Evolutionary conservation across 2,797 vertebrate species (phyloP).

Genomic region (Sebastolobus altivelis): DNA sequence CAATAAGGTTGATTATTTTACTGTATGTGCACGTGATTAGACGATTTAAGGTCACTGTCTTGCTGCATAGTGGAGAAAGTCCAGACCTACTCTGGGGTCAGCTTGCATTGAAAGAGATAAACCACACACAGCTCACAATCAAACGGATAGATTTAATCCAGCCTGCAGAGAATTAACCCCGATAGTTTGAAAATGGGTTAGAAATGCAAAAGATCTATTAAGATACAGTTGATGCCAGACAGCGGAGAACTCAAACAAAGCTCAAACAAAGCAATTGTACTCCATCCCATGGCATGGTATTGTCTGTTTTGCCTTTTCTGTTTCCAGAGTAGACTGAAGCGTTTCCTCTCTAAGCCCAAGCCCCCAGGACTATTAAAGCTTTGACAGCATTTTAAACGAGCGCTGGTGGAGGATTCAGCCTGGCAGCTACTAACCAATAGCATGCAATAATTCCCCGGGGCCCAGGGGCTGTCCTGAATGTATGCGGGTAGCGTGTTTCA

Average conservation of each 20-base stretch:
- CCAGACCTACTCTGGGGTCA: constrained; percentile 38
- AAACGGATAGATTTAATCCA: constrained; percentile 65
- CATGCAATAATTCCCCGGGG: constrained; percentile 64
- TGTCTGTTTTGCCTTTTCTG: constrained; percentile 52
- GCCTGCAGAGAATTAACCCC: constrained; percentile 63
- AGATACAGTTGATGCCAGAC: constrained; percentile 47
- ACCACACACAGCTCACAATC: constrained; percentile 50
- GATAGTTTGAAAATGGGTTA: constrained; percentile 54
- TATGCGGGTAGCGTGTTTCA: constrained; percentile 52
- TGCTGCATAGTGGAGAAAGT: constrained; percentile 44
- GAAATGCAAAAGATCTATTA: constrained; percentile 39
- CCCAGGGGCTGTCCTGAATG: constrained; percentile 43
- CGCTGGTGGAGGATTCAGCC: constrained; percentile 68
- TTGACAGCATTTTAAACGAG: constrained; percentile 77
- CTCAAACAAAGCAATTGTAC: constrained; percentile 45
- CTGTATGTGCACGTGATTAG: constrained; percentile 14
- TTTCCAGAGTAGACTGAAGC: constrained; percentile 60
- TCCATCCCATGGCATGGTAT: constrained; percentile 28
- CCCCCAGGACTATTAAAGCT: constrained; percentile 71
- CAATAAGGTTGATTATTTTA: constrained; percentile 11
- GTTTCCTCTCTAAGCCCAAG: constrained; percentile 57
- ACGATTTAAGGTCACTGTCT: constrained; percentile 43
- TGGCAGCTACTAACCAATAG: constrained; percentile 71
- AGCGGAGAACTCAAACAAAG: constrained; percentile 59
- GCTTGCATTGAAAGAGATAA: constrained; percentile 50